Conservation (phyloP, 2,113 vertebrate genomes). For the Mesocricetus auratus region DNA sequence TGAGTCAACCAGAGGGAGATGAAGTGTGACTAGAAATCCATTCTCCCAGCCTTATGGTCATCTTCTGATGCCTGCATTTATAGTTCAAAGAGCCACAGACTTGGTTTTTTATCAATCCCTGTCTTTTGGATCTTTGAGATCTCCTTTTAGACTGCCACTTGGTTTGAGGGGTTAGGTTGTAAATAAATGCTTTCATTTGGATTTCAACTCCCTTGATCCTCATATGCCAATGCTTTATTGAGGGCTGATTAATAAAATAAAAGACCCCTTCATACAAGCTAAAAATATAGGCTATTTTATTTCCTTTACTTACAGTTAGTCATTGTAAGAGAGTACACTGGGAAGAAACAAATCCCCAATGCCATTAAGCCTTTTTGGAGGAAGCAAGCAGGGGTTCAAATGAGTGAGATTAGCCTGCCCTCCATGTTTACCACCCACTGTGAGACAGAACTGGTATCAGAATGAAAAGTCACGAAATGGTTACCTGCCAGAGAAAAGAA, state of each 20-base stretch:
- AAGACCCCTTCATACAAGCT: neutral
- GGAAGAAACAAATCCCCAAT: neutral
- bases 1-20: neutral
- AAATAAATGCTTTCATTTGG: constrained; percentile 26
- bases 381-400: constrained; percentile 34
- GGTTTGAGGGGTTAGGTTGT: neutral
- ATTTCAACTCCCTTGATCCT: neutral
- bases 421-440: neutral
- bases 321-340: neutral
- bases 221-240: neutral
- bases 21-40: neutral
- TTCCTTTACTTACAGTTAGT: constrained; percentile 5
- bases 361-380: neutral
- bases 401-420: neutral
- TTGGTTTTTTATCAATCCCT: constrained; percentile 18
- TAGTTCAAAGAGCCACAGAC: neutral
- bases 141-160: neutral
- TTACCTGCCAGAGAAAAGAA: neutral
- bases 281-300: constrained; percentile 1
- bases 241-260: neutral
- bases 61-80: neutral
- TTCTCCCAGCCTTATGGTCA: neutral
- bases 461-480: neutral
- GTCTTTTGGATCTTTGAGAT: neutral
- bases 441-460: neutral